Conservation (phyloP, 2,797 vertebrate species). For the Malurus leucopterus region DNA sequence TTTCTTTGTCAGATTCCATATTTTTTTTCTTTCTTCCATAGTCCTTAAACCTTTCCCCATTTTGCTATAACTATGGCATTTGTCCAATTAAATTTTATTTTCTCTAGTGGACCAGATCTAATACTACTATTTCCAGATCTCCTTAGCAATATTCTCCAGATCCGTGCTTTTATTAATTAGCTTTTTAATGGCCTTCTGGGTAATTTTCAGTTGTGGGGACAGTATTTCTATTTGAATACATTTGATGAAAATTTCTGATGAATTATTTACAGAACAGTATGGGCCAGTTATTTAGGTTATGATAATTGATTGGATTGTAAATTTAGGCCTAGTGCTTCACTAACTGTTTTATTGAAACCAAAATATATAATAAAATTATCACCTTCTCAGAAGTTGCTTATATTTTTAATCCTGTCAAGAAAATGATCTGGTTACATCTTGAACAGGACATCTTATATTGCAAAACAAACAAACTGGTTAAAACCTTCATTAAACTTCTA, state of each 20-base stretch:
- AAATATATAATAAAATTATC: slow-evolving; percentile 15
- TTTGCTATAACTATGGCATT: not conserved
- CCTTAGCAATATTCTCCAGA: not conserved
- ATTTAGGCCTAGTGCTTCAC: not conserved
- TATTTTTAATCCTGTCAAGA: not conserved
- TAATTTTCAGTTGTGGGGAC: not conserved
- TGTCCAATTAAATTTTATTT: slow-evolving; percentile 5
- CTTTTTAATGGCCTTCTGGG: not conserved
- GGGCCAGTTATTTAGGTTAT: not conserved
- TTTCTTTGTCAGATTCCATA: not conserved
- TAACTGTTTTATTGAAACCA: not conserved
- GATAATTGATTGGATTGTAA: not conserved
- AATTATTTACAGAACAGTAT: not conserved
- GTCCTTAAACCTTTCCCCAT: not conserved
- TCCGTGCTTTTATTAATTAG: not conserved
- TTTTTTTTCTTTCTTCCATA: not conserved
- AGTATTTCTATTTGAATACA: not conserved
- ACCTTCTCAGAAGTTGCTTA: not conserved
- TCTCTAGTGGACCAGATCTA: not conserved
- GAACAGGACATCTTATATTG: not conserved
- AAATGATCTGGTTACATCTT: not conserved
- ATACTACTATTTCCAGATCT: not conserved
- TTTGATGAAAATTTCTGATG: not conserved
- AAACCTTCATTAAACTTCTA: slow-evolving; percentile 4
- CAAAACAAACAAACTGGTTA: slow-evolving; percentile 8